Evolutionary conservation across 2,797 vertebrate species (phyloP), one percentile per base, ranked within the genome.

Genomic region (Sebastes vulpes): DNA sequence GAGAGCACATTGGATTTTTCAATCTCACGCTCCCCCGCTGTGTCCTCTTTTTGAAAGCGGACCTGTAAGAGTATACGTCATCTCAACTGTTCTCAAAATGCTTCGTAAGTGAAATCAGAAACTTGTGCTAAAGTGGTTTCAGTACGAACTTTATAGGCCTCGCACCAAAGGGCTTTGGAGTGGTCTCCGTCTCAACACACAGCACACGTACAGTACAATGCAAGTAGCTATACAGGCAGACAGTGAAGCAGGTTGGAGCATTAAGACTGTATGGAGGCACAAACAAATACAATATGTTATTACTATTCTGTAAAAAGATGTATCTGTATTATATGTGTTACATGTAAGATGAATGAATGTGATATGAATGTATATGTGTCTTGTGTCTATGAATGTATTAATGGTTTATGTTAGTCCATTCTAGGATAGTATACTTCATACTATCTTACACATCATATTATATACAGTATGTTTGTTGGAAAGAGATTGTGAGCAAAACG

Each of bases 101-200:
- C 69, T 64, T 58, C 9, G 16, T 6, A 31, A 79, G 59, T 57
- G 21, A 81, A 85, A 68, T 64, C 11, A 42, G 46, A 75, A 48
- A 67, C 68, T 54, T 7, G 2, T 9, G 59, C 53, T 71, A 9
- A 84, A 81, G 72, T 25, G 23, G 32, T 77, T 85, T 83, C 26
- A 57, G 72, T 52, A 28, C 18, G 52, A 77, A 81, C 60, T 63
- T 77, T 57, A 20, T 20, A 50, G 52, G 53, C 79, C 38, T 70
- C 53, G 48, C 50, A 59, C 64, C 66, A 67, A 79, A 79, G 74
- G 84, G 87, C 78, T 91, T 92, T 91, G 81, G 86, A 85, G 78
- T 42, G 82, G 54, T 83, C 82, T 86, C n/a, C 6, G 3, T 80
- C 46, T 53, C 72, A 75, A 61, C 69, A 86, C 61, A 87, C 73